A percentile compares a stretch with the other conserved stretches of the same genome.
phyloP scores from a whole-genome alignment of 1,140 invertebrate genomes.

The Chymomyza costata region DNA sequence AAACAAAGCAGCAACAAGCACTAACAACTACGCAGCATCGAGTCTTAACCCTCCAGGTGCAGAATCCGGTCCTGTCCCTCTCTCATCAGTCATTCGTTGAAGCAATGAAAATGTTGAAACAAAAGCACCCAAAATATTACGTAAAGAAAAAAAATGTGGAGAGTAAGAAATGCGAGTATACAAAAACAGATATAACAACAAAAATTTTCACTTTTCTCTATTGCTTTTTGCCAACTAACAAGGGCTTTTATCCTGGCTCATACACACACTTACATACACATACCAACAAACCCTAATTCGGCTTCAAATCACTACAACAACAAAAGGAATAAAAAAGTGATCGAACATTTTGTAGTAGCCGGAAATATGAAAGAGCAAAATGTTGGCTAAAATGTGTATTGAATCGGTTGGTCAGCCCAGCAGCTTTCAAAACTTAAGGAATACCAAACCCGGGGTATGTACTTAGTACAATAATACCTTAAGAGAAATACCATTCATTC shows the following conservation, averaged over 20 bases:
- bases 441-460: too few species aligned
- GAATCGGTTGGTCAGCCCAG: too few species aligned
- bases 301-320: constrained; percentile 1
- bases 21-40: constrained; percentile 23
- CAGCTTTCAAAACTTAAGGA: too few species aligned
- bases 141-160: constrained; percentile 1
- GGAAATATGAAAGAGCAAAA: too few species aligned
- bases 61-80: too few species aligned
- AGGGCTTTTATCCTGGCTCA: constrained; percentile 5
- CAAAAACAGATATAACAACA: background rate
- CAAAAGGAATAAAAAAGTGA: background rate
- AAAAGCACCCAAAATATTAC: constrained; percentile 40
- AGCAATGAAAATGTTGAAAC: constrained; percentile 44
- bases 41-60: constrained; percentile 11
- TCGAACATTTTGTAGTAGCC: constrained; percentile 6
- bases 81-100: too few species aligned
- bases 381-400: too few species aligned
- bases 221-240: constrained; percentile 12
- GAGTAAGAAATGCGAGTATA: background rate
- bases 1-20: constrained; percentile 37
- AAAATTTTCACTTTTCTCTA: constrained; percentile 3
- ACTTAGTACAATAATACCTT: too few species aligned
- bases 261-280: background rate
- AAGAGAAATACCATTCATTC: too few species aligned
- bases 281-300: constrained; percentile 4